Percentiles rank a stretch among this genome's conserved stretches.
phyloP scores from a whole-genome alignment of 2,888 invertebrate genomes.

The Rotaria magnacalcarata region DNA sequence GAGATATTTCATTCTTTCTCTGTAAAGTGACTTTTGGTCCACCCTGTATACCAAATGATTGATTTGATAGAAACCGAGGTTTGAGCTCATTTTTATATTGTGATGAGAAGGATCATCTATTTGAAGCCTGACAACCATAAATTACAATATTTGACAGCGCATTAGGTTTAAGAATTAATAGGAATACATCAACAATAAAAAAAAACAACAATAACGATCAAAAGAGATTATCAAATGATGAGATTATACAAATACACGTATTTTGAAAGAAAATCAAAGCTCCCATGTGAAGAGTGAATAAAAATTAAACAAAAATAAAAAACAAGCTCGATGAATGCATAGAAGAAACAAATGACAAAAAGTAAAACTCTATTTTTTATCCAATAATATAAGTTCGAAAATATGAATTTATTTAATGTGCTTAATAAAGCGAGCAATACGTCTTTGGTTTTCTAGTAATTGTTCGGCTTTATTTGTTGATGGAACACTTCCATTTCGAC shows the following conservation, averaged over 20 bases:
- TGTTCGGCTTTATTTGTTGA: not conserved
- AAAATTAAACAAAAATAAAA: not conserved
- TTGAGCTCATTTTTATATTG: too few relatives aligned
- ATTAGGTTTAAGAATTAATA: not conserved
- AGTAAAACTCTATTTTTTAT: not conserved
- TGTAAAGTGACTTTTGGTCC: too few relatives aligned
- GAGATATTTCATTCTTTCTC: too few relatives aligned
- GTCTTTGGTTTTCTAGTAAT: constrained; percentile 4
- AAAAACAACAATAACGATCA: not conserved
- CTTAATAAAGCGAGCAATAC: constrained; percentile 9
- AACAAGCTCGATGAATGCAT: not conserved
- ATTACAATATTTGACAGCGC: not conserved
- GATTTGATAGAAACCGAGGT: too few relatives aligned
- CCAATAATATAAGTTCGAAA: not conserved
- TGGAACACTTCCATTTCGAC: not conserved
- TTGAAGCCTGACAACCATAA: not conserved
- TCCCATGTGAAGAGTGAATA: not conserved
- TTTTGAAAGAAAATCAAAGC: not conserved
- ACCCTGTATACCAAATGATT: too few relatives aligned
- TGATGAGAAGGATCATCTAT: not conserved
- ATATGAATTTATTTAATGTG: not conserved
- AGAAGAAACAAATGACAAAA: not conserved
- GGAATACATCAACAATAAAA: not conserved
- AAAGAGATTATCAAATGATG: not conserved
- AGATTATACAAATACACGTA: not conserved